Conservation (phyloP, 2,888 invertebrate species). For the Merodon equestris region DNA sequence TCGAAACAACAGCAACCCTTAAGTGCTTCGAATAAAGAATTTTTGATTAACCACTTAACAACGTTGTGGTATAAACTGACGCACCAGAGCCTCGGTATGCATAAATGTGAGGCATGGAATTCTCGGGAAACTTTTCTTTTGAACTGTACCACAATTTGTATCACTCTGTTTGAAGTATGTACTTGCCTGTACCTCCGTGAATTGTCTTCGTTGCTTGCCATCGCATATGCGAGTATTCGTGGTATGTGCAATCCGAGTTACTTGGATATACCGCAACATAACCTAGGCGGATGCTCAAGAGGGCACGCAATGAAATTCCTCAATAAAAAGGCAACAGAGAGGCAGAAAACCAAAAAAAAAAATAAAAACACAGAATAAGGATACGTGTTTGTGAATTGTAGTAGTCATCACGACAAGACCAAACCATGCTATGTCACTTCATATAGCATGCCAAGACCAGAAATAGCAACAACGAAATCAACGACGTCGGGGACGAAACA, state of each 20-base stretch:
- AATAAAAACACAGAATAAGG: slow-evolving; percentile 18
- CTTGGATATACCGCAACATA: slow-evolving; percentile 42
- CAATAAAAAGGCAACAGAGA: slow-evolving; percentile 5
- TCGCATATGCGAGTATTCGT: no score
- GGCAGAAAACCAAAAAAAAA: slow-evolving; percentile 23
- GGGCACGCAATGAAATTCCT: slow-evolving; percentile 38
- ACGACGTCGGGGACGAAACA: no score
- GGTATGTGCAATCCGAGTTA: slow-evolving; percentile 26
- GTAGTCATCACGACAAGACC: neutral
- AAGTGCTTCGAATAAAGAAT: slow-evolving; percentile 57
- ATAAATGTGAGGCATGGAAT: slow-evolving; percentile 21
- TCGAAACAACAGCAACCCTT: slow-evolving; percentile 28
- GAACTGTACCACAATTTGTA: slow-evolving; percentile 53
- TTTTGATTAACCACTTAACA: slow-evolving; percentile 66
- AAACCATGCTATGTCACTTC: no score
- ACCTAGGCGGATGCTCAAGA: slow-evolving; percentile 17
- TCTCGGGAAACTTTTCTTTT: slow-evolving; percentile 46
- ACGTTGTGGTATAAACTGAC: slow-evolving; percentile 49
- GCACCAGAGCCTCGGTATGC: slow-evolving; percentile 13
- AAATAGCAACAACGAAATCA: no score
- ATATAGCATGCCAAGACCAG: no score
- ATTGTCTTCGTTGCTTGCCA: slow-evolving; percentile 27
- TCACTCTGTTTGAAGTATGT: slow-evolving; percentile 45
- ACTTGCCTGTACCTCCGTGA: slow-evolving; percentile 21
- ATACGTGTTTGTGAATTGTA: slow-evolving; percentile 51